A percentile compares a stretch with the other conserved stretches of the same genome.
Evolutionary conservation across 35 echinoderm and acorn worm species (phyloP).

Genomic region (Amphiura filiformis): DNA sequence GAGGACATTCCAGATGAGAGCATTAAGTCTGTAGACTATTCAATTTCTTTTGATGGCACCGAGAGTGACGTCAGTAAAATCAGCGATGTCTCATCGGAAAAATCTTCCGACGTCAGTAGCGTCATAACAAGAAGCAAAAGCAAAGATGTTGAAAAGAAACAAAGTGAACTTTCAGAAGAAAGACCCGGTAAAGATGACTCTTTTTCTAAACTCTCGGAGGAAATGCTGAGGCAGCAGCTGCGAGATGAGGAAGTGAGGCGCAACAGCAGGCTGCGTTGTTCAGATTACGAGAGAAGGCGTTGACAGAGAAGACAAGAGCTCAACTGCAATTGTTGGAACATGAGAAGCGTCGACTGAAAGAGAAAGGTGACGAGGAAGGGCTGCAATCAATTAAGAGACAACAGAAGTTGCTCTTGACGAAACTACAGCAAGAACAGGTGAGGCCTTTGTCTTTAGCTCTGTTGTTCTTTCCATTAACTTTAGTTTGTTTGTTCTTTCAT

Average conservation of each 20-base stretch:
- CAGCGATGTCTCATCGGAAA: background rate
- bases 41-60: constrained; percentile 55
- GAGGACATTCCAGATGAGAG: constrained; percentile 33
- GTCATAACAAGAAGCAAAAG: background rate
- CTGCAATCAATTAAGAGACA: constrained; percentile 54
- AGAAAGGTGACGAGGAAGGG: constrained; percentile 59
- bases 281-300: constrained; percentile 74
- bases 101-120: background rate
- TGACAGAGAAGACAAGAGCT: constrained; percentile 86
- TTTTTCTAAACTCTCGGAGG: constrained; percentile 31
- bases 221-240: constrained; percentile 83
- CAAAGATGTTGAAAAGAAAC: background rate
- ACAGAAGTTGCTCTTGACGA: constrained; percentile 57
- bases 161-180: background rate
- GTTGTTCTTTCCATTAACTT: background rate
- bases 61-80: background rate
- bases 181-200: constrained; percentile 32
- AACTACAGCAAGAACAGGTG: constrained; percentile 84
- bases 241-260: constrained; percentile 76
- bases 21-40: constrained; percentile 32
- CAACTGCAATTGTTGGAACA: constrained; percentile 96
- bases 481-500: background rate
- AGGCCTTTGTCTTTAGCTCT: background rate
- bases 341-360: constrained; percentile 72
- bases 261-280: constrained; percentile 81